Base-by-base conservation (phyloP, 2,888 invertebrate genomes). In the Cantharis rufa region DNA sequence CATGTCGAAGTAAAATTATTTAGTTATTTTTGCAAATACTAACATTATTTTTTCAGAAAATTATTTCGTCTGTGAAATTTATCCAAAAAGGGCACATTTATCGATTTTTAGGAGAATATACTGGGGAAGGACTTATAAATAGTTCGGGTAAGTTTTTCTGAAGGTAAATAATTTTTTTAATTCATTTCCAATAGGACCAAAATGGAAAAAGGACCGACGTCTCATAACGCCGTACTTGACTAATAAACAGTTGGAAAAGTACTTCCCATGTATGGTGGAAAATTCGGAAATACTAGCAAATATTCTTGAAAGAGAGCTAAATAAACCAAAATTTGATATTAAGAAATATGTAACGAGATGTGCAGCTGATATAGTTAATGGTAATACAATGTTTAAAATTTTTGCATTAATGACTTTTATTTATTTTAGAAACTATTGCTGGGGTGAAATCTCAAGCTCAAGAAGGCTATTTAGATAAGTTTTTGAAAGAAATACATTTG, bases 171-270 rank as follows among this genome's bases (percentile, higher is more conserved):
- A 9, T 27, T 10, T 48, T 48, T 48, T 7, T 48, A 48, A 48
- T 48, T 48, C 5, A 48, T n/a, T 48, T 1, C 5, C 5, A 24
- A 15, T 28, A 78, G 78, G 78, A 9, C 10, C 66, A 9, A 28
- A 15, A 62, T 78, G 78, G 78, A 78, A 75, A 75, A 71, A 63
- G 16, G 71, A 75, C 2, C 18, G 72, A 13, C 32, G 61, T 15
- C 63, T 32, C 21, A 16, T 78, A 21, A 24, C 72, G 4, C 72
- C 78, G 0, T 61, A 64, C 13, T 64, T 75, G 4, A 69, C 61
- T 13, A 18, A 27, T 10, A 74, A 71, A 21, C 64, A 75, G 15
- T 32, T 75, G 21, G 66, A 78, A 28, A 15, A n/a, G 15, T 75
- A 72, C 64, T 74, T 78, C 5, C 10, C 16, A 16, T 11, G 15